A percentile compares a stretch with the other conserved stretches of the same genome.
phyloP scores from a whole-genome alignment of 2,888 invertebrate species.

The Melitaea athalia region DNA sequence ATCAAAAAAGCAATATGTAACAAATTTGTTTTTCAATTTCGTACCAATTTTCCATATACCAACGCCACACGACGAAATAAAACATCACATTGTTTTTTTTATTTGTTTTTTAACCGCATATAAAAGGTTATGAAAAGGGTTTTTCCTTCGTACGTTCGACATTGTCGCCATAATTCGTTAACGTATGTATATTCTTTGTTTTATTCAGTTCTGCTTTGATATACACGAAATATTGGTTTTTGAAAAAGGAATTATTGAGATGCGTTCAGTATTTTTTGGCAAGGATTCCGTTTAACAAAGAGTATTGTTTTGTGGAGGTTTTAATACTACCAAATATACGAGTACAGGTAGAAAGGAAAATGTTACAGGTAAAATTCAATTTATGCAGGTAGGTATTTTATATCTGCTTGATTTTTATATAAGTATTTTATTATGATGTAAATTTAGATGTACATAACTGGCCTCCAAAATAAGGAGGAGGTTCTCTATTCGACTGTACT shows the following conservation, averaged over 20 bases:
- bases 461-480: too few species aligned
- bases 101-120: constrained; percentile 65
- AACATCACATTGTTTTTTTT: constrained; percentile 75
- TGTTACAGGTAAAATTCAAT: too few species aligned
- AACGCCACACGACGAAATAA: constrained; percentile 65
- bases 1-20: constrained; percentile 81
- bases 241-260: constrained; percentile 7
- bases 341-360: too few species aligned
- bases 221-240: constrained; percentile 39
- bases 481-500: too few species aligned
- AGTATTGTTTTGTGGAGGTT: background rate
- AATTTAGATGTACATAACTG: too few species aligned
- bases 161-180: constrained; percentile 58
- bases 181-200: constrained; percentile 44
- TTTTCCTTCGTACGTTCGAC: constrained; percentile 54
- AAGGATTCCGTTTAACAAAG: background rate
- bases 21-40: constrained; percentile 83
- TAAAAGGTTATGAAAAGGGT: constrained; percentile 72
- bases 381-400: too few species aligned
- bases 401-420: too few species aligned
- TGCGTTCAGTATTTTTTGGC: background rate
- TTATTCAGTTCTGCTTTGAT: constrained; percentile 43
- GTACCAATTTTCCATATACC: constrained; percentile 80
- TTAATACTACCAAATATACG: background rate
- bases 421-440: too few species aligned